Conservation (phyloP, 2,797 vertebrate species). For the Allobates femoralis region DNA sequence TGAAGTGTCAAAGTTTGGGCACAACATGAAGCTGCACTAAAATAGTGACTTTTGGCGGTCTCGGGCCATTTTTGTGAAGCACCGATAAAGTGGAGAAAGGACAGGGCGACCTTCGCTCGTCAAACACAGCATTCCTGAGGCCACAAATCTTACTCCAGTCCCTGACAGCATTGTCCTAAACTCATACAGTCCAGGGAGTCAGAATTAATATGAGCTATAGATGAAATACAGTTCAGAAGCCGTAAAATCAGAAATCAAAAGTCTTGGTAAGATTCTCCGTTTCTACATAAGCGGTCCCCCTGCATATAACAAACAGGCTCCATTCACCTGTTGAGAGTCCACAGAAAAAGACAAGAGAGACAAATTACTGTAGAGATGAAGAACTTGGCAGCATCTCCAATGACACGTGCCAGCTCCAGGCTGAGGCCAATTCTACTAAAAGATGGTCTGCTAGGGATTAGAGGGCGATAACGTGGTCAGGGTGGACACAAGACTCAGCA, state of each 20-base stretch:
- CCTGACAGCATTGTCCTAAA: too few relatives aligned
- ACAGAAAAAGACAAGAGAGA: background rate
- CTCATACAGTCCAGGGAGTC: background rate
- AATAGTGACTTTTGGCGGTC: too few relatives aligned
- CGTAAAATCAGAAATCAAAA: background rate
- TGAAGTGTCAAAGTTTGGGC: too few relatives aligned
- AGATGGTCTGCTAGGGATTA: background rate
- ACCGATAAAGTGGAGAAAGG: too few relatives aligned
- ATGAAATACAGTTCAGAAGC: background rate
- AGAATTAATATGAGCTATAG: too few relatives aligned
- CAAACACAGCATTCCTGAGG: too few relatives aligned
- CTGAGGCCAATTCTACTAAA: too few relatives aligned
- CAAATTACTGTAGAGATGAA: background rate
- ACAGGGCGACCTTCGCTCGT: too few relatives aligned
- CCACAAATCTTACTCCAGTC: too few relatives aligned
- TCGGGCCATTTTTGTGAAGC: too few relatives aligned
- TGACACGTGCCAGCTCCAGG: background rate
- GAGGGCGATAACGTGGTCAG: background rate
- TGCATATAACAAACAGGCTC: background rate
- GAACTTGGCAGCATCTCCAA: background rate
- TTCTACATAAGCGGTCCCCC: background rate
- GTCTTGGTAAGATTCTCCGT: too few relatives aligned
- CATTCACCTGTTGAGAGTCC: background rate
- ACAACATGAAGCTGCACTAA: too few relatives aligned
- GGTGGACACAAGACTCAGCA: slow-evolving; percentile 63